Base-by-base conservation (phyloP, 2,797 vertebrate species). In the Streptopelia turtur region DNA sequence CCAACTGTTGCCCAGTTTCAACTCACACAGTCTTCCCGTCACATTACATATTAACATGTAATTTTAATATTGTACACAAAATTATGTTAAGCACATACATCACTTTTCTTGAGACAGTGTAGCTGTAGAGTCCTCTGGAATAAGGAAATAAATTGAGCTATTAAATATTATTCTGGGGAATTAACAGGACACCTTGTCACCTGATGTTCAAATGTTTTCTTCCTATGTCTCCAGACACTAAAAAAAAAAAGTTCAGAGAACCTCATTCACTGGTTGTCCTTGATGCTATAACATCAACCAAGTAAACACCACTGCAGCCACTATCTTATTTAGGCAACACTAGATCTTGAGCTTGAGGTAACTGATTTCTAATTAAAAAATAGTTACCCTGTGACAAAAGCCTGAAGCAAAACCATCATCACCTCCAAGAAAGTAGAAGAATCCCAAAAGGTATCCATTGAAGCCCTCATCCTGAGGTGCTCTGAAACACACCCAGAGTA, bases 211-310 rank as follows among this genome's bases (percentile, higher is more conserved):
- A 83, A 87, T 50, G 11, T 12, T 68, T 66, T 78, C 37, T 80
- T 22, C 15, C 22, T 68, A 6, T 31, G 60, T 33, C 53, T 77
- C 49, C 39, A 71, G 18, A 39, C 14, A 53, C 0, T 3, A 8
- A 8, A 7, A 16, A 4, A 4, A 31, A 64, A 9, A 2, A 12
- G 2, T 68, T 68, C 11, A 83, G 20, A 72, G n/a, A 83, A 63
- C 69, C 41, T 69, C 22, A 86, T 52, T 90, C 15, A 24, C 56
- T 87, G 28, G 64, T 78, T 83, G 20, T 63, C 28, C 30, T 61
- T 61, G 25, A 25, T 16, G 28, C 89, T 22, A 66, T 10, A 66
- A 52, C 0, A 0, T 7, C 82, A 33, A 74, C 10, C 12, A 65
- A 83, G 86, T 9, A 84, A 79, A 59, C 21, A 91, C 11, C 18